Evolutionary conservation across 2,888 invertebrate genomes (phyloP).

Genomic region (Drosophila melanosoma): DNA sequence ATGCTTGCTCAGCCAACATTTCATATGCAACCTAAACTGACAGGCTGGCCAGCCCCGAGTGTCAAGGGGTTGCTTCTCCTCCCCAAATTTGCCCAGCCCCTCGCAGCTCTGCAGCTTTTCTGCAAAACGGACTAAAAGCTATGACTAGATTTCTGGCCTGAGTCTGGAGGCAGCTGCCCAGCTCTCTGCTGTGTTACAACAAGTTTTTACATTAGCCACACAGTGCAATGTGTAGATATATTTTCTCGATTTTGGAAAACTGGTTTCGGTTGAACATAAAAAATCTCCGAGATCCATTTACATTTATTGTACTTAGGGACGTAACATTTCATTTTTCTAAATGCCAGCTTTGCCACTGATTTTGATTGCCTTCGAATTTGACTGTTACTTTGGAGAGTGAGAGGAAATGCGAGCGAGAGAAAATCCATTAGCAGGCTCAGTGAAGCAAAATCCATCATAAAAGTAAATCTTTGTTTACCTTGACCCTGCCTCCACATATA

Average conservation of each 20-base stretch:
- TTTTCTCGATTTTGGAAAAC: constrained; percentile 56
- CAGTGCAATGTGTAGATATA: constrained; percentile 41
- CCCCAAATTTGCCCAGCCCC: not conserved
- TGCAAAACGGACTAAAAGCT: constrained; percentile 59
- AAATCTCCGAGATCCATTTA: constrained; percentile 71
- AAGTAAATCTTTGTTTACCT: constrained; percentile 70
- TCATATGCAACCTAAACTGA: constrained; percentile 57
- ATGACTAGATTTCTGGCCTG: constrained; percentile 17
- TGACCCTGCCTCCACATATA: constrained; percentile 66
- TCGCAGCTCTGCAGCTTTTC: constrained; percentile 35
- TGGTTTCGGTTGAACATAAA: constrained; percentile 62
- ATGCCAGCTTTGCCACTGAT: constrained; percentile 55
- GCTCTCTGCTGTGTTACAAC: constrained; percentile 45
- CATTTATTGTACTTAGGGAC: constrained; percentile 62
- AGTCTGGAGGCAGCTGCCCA: constrained; percentile 28
- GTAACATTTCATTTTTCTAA: constrained; percentile 34
- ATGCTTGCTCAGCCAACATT: constrained; percentile 62
- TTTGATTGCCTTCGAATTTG: constrained; percentile 57
- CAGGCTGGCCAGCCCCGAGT: constrained; percentile 52
- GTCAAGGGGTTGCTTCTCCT: constrained; percentile 54
- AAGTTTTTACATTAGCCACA: constrained; percentile 68
- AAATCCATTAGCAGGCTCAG: constrained; percentile 74
- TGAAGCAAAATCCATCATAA: constrained; percentile 70
- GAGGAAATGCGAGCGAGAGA: constrained; percentile 14
- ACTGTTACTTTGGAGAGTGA: constrained; percentile 21